Base-by-base conservation (phyloP, 2,888 invertebrate species). In the Rotaria socialis region DNA sequence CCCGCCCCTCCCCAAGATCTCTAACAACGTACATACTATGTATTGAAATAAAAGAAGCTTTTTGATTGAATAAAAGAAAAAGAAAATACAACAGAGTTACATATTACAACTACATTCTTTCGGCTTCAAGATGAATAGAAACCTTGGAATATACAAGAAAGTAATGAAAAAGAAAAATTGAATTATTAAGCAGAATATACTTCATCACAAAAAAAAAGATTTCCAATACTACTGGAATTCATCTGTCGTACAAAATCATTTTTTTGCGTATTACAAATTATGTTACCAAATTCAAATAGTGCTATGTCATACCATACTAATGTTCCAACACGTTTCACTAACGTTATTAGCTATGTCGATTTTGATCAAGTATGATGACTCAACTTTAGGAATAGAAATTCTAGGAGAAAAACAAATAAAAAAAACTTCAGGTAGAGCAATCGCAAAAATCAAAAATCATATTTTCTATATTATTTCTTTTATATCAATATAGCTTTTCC, bases 71-170 rank as follows among this genome's bases (percentile, higher is more conserved):
- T 55, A 22, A 55, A 6, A 52, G 22, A 22, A 55, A 55, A 55
- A 22, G 22, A 55, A 55, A 55, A 7, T 22, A 7, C 55, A 55
- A 55, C 22, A 55, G 22, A 8, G 5, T 22, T 67, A 67, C 35
- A 67, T 35, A 22, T 27, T 35, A 35, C 5, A 67, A 67, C 35
- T 6, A 35, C 10, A 27, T 27, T 67, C 5, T 67, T 4, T 67
- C 67, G 27, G 67, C 27, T 67, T 27, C 67, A 67, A 27, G 67
- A 67, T 14, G 67, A 67, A 67, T 27, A 67, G 67, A 67, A 67
- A 14, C 67, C 67, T 4, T 67, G 35, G 5, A 35, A 55, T 8
- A 35, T 67, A 7, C 8, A 58, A 67, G 4, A 27, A 27, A 67
- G n/a, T 27, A 67, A 35, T 67, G 27, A 27, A 67, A 67, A 67